phyloP scores from a whole-genome alignment of 2,113 vertebrate genomes.

The Sapayoa aenigma region DNA sequence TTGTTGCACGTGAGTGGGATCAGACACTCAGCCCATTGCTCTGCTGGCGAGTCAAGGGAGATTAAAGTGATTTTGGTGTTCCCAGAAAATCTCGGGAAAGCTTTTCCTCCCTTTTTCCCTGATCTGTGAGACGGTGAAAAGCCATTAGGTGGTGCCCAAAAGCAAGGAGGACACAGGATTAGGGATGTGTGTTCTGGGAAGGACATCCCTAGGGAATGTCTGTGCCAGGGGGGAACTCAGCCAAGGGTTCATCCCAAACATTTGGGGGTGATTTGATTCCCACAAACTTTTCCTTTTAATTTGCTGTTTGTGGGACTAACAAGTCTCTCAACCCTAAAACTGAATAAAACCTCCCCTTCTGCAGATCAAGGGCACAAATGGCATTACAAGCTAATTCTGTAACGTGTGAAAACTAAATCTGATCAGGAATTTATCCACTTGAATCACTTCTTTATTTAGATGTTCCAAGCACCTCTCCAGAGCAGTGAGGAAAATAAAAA shows the following conservation, averaged over 20 bases:
- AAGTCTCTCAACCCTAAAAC: background rate
- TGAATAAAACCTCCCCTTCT: background rate
- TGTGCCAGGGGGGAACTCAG: background rate
- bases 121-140: background rate
- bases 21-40: background rate
- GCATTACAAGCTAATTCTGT: background rate
- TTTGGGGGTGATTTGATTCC: background rate
- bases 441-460: background rate
- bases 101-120: fast-evolving
- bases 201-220: fast-evolving
- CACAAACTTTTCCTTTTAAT: background rate
- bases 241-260: background rate
- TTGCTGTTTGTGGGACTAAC: background rate
- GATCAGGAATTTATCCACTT: background rate
- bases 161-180: background rate
- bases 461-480: background rate
- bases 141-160: conserved; percentile 7
- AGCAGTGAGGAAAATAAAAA: background rate
- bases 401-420: background rate
- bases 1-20: background rate
- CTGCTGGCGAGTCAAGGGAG: background rate
- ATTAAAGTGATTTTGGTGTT: background rate
- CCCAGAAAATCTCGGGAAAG: background rate
- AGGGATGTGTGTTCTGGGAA: background rate
- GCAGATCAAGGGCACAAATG: background rate